phyloP scores from a whole-genome alignment of 2,888 invertebrate genomes.

The Drosophila buzzatii region DNA sequence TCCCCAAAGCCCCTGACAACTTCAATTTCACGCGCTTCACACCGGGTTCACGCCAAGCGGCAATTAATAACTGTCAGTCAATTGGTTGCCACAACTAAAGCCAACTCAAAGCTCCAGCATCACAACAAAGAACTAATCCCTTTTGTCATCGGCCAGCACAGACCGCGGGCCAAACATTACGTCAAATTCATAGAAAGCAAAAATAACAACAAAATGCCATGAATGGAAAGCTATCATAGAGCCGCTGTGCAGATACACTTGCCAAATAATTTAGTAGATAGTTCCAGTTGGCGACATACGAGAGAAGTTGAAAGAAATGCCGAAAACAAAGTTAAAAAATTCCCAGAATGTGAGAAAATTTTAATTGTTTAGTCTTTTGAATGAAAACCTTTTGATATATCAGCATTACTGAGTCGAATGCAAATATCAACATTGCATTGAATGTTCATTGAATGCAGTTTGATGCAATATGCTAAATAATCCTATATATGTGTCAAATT shows the following conservation, averaged over 20 bases:
- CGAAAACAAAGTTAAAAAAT: neutral
- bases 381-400: neutral
- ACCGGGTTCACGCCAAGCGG: conserved; percentile 61
- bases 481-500: neutral
- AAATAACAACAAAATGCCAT: conserved; percentile 38
- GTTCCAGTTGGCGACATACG: neutral
- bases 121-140: conserved; percentile 73
- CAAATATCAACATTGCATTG: neutral
- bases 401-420: no score
- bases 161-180: conserved; percentile 61
- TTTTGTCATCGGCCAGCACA: conserved; percentile 67
- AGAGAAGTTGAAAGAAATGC: neutral
- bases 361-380: neutral
- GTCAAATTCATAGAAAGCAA: conserved; percentile 66
- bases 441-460: neutral
- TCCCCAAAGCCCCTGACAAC: conserved; percentile 9
- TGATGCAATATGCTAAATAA: neutral
- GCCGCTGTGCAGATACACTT: conserved; percentile 36
- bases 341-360: neutral
- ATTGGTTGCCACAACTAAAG: conserved; percentile 63
- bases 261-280: conserved; percentile 3
- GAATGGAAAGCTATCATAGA: conserved; percentile 33
- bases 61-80: conserved; percentile 77
- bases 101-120: conserved; percentile 40
- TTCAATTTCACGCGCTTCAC: conserved; percentile 24